Percentiles rank a stretch among this genome's conserved stretches.
Conservation (phyloP, 2,888 invertebrate genomes). For the Dermolepida albohirtum region DNA sequence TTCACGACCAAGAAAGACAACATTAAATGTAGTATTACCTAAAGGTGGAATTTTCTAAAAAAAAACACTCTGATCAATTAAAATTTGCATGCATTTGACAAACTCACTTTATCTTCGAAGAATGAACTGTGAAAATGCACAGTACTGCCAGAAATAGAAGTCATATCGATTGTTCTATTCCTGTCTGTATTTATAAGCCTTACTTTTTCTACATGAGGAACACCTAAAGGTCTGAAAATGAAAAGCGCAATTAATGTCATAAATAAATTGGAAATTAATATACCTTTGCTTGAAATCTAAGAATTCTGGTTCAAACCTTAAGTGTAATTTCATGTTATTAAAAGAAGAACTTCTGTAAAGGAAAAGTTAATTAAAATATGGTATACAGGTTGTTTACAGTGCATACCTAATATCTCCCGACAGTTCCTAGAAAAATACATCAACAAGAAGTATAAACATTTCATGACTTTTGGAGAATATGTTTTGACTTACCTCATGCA, state of each 20-base stretch:
- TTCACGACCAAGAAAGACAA: constrained; percentile 93
- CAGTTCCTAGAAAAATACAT: constrained; percentile 59
- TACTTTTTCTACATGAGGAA: constrained; percentile 87
- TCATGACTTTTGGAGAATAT: background rate
- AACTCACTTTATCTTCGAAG: constrained; percentile 90
- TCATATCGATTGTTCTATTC: constrained; percentile 89
- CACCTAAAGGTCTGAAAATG: constrained; percentile 81
- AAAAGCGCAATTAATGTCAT: constrained; percentile 52
- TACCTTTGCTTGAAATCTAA: constrained; percentile 78
- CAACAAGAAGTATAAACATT: constrained; percentile 24
- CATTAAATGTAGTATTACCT: constrained; percentile 94
- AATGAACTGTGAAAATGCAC: constrained; percentile 97
- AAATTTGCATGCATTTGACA: constrained; percentile 6
- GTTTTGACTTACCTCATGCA: constrained; percentile 66
- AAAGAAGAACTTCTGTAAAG: constrained; percentile 45
- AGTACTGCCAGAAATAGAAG: constrained; percentile 94
- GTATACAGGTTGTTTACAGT: constrained; percentile 4
- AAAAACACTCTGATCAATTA: constrained; percentile 34
- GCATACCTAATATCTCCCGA: constrained; percentile 59
- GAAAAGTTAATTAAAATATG: background rate
- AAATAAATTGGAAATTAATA: background rate
- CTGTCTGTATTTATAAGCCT: constrained; percentile 87
- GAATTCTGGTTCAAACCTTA: constrained; percentile 75
- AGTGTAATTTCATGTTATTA: constrained; percentile 63
- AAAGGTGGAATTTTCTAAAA: constrained; percentile 86